Base-by-base conservation (phyloP, 2,888 invertebrate species). In the Cheilosia vernalis region DNA sequence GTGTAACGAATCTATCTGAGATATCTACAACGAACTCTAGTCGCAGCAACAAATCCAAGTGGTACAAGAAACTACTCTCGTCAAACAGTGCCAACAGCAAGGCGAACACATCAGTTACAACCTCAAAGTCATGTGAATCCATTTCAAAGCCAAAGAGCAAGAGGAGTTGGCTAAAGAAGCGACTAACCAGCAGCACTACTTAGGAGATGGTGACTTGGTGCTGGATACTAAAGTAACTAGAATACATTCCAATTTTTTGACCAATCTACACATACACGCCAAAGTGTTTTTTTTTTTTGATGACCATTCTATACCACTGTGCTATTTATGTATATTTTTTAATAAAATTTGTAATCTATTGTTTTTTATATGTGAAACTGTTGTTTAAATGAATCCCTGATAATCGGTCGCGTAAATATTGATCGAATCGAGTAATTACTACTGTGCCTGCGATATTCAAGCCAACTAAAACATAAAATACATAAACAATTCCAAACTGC, bases 141-240 rank as follows among this genome's bases (percentile, higher is more conserved):
- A 58, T 61, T n/a, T 33, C 66, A 24, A 85, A 85, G 10, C 74
- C 70, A 9, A 85, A 85, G 49, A 21, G 55, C 27, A 85, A 80
- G 17, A 53, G 49, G 33, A 76, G 24, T 27, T 80, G 74, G 80
- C 9, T 76, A 0, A 80, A 56, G 17, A 85, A 70, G 44, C 58
- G 37, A 40, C n/a, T 80, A 10, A 76, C 80, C 19, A 27, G 74
- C 19, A 51, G 30, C 37, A 37, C 80, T 13, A 30, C 30, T 1
- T 84, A 63, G 30, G 33, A 37, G 37, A 49, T 44, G 4, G 5
- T 24, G 24, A 27, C 5, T 19, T 42, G 7, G 9, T 6, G 3
- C 42, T 17, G 58, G 30, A 37, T 7, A 30, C 24, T 21, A 17
- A 27, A 49, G 30, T 19, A n/a, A 64, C 42, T 60, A 33, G 1